Conservation (phyloP, 1,140 invertebrate genomes). For the Ostrea edulis region DNA sequence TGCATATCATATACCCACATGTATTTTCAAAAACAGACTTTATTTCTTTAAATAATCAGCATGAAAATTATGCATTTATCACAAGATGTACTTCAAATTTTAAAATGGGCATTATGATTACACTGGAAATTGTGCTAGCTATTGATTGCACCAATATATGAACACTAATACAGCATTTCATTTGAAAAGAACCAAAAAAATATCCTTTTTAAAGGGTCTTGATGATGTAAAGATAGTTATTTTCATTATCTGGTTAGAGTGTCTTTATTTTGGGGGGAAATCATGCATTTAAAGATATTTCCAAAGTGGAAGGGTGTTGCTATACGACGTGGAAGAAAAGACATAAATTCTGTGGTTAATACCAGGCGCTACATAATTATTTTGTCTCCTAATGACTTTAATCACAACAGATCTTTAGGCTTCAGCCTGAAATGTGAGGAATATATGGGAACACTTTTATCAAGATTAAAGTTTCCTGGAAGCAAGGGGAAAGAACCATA, state of each 20-base stretch:
- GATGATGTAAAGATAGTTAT: neutral
- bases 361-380: neutral
- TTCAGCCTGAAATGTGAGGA: slow-evolving; percentile 31
- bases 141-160: too few species aligned
- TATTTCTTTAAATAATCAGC: too few species aligned
- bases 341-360: neutral
- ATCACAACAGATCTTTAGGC: neutral
- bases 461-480: slow-evolving; percentile 31
- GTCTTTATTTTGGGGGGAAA: neutral
- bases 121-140: too few species aligned
- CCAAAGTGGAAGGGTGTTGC: neutral
- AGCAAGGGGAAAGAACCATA: slow-evolving; percentile 33
- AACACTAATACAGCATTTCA: too few species aligned
- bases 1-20: too few species aligned
- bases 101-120: too few species aligned
- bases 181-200: too few species aligned
- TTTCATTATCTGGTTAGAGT: neutral
- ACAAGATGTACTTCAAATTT: too few species aligned
- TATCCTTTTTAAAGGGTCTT: too few species aligned
- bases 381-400: slow-evolving; percentile 14
- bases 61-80: too few species aligned
- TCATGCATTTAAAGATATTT: neutral
- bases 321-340: neutral
- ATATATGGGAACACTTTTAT: slow-evolving; percentile 33
- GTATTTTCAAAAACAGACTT: too few species aligned